A percentile compares a stretch with the other conserved stretches of the same genome.
Conservation (phyloP, 2,113 vertebrate species). For the Pomatorhinus ruficollis region DNA sequence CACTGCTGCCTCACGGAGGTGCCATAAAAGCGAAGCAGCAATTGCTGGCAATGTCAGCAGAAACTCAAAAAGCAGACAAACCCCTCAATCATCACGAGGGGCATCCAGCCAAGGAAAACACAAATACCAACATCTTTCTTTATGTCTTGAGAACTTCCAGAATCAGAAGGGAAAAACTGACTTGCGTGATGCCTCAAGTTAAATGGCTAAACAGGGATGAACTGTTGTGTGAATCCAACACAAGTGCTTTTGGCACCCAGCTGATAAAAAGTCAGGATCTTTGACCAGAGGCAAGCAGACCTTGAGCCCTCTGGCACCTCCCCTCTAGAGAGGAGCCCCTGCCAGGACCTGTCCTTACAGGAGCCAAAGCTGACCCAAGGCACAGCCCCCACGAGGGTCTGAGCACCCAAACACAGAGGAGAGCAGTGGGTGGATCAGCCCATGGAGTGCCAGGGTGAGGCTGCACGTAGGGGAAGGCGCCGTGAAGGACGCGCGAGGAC, state of each 20-base stretch:
- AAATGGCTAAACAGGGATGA: background rate
- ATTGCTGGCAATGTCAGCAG: background rate
- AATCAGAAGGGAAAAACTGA: background rate
- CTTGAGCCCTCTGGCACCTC: background rate
- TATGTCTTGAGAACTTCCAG: background rate
- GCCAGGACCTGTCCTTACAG: background rate
- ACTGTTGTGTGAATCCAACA: background rate
- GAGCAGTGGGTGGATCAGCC: background rate
- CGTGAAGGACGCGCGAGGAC: rapidly evolving
- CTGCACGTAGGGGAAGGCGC: background rate
- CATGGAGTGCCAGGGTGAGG: rapidly evolving
- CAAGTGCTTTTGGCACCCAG: background rate
- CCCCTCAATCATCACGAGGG: background rate
- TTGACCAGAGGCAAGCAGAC: background rate
- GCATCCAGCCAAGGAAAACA: background rate
- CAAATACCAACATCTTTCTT: background rate
- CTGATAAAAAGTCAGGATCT: background rate
- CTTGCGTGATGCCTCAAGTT: background rate
- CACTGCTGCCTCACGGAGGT: background rate
- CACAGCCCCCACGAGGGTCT: background rate
- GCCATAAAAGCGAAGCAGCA: background rate
- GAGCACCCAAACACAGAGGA: background rate
- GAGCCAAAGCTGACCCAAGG: background rate
- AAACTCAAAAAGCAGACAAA: background rate
- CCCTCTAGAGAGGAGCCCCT: background rate